Conservation (phyloP, 2,113 vertebrate species). For the Hipposideros armiger region DNA sequence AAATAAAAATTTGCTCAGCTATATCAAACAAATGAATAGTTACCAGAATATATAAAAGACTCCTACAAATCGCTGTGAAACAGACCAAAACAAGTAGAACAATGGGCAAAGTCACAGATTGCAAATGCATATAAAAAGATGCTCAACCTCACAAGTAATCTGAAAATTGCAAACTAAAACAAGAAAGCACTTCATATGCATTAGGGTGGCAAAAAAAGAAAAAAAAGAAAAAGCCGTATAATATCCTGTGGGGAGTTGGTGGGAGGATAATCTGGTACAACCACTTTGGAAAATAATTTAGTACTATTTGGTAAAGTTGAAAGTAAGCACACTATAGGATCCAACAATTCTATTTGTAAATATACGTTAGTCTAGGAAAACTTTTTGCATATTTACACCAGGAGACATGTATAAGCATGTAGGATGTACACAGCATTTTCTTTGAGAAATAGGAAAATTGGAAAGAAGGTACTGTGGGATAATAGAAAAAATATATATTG, state of each 20-base stretch:
- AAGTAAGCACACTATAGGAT: not conserved
- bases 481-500: not conserved
- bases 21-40: not conserved
- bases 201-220: slow-evolving; percentile 16
- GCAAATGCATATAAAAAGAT: slow-evolving; percentile 47
- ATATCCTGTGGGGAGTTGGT: not conserved
- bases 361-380: not conserved
- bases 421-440: not conserved
- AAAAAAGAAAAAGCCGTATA: not conserved
- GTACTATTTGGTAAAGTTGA: slow-evolving; percentile 50
- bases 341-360: not conserved
- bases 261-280: not conserved
- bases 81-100: not conserved
- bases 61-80: slow-evolving; percentile 12
- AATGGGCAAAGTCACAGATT: slow-evolving; percentile 21
- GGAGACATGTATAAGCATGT: not conserved
- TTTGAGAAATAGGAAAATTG: not conserved
- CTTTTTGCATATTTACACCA: not conserved
- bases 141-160: not conserved
- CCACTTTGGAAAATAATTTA: slow-evolving; percentile 28
- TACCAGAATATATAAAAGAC: slow-evolving; percentile 29
- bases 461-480: not conserved
- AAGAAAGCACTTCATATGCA: not conserved
- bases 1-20: slow-evolving; percentile 22
- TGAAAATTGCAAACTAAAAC: slow-evolving; percentile 30